phyloP scores from a whole-genome alignment of 2,113 vertebrate species.

The Zosterops pallidus region DNA sequence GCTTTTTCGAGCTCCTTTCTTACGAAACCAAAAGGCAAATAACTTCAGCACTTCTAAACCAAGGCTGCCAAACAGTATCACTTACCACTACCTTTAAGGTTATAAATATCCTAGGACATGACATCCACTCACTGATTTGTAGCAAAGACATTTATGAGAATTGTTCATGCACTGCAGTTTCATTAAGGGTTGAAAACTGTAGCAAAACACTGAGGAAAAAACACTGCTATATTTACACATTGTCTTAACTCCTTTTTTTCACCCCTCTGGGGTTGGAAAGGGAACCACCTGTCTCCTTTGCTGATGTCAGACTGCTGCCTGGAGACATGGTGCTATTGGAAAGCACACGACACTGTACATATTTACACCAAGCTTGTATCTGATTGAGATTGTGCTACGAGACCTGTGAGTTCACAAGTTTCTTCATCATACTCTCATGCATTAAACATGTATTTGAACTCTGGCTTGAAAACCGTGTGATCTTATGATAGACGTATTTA shows the following conservation, averaged over 20 bases:
- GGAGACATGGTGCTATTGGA: constrained; percentile 67
- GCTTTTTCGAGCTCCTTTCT: constrained; percentile 36
- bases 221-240: constrained; percentile 71
- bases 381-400: constrained; percentile 68
- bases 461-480: constrained; percentile 40
- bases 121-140: constrained; percentile 51
- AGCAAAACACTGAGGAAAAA: constrained; percentile 53
- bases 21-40: constrained; percentile 7
- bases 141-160: constrained; percentile 50
- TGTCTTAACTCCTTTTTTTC: constrained; percentile 42
- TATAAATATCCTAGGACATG: constrained; percentile 58
- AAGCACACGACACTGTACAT: constrained; percentile 75
- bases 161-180: constrained; percentile 59
- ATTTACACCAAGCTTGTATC: constrained; percentile 73
- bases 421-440: constrained; percentile 71
- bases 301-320: constrained; percentile 78
- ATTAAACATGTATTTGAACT: constrained; percentile 70
- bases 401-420: constrained; percentile 63
- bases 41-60: constrained; percentile 17
- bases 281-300: constrained; percentile 75
- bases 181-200: constrained; percentile 63
- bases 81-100: constrained; percentile 29
- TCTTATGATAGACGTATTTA: constrained; percentile 45
- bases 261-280: constrained; percentile 64
- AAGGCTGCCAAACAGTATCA: constrained; percentile 16